phyloP scores from a whole-genome alignment of 1,140 invertebrate genomes.

The Caenorhabditis remanei region DNA sequence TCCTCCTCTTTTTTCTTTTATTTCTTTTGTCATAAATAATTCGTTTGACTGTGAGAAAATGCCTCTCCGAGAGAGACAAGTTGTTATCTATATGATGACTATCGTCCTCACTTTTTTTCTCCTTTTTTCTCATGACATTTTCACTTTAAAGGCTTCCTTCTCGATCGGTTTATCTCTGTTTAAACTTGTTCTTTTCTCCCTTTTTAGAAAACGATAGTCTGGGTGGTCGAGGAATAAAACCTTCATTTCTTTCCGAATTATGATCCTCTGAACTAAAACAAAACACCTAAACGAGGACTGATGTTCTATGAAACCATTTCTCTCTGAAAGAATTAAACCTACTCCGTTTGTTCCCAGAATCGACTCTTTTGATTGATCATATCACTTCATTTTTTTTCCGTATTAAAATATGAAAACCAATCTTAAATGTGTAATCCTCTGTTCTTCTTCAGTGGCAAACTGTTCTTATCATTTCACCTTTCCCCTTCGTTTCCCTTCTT shows the following conservation, averaged over 20 bases:
- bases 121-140: neutral
- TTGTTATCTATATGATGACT: conserved; percentile 48
- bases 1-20: neutral
- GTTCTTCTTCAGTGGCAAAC: neutral
- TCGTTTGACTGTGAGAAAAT: conserved; percentile 26
- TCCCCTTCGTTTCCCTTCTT: neutral
- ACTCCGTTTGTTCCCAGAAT: too few species aligned
- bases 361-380: too few species aligned
- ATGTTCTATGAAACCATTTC: too few species aligned
- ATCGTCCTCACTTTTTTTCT: conserved; percentile 17
- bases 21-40: conserved; percentile 47
- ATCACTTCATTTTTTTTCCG: neutral
- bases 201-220: neutral
- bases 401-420: neutral
- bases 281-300: too few species aligned
- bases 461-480: conserved; percentile 24
- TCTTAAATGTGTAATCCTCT: neutral
- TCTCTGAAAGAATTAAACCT: too few species aligned
- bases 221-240: neutral
- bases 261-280: too few species aligned
- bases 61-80: neutral
- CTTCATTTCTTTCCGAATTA: neutral
- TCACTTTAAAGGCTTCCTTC: too few species aligned
- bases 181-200: conserved; percentile 34
- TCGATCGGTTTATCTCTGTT: conserved; percentile 13